Evolutionary conservation across 2,797 vertebrate species (phyloP).

Genomic region (Ctenosaura bakeri): DNA sequence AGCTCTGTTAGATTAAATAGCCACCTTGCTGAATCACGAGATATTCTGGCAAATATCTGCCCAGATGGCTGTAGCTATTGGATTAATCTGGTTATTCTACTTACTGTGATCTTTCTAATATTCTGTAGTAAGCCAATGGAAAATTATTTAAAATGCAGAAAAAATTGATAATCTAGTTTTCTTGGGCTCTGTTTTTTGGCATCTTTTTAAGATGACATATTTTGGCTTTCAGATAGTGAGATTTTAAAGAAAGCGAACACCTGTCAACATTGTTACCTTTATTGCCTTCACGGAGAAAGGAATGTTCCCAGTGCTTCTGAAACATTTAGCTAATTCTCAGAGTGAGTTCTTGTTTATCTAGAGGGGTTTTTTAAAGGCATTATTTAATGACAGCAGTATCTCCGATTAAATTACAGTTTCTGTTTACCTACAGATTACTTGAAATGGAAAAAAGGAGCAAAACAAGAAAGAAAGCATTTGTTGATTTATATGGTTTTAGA

Average conservation of each 20-base stretch:
- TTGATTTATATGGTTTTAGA: neutral
- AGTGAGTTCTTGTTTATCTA: neutral
- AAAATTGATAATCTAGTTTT: too few relatives aligned
- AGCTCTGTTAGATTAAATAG: neutral
- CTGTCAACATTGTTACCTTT: slow-evolving; percentile 15
- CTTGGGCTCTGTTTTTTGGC: too few relatives aligned
- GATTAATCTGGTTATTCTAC: neutral
- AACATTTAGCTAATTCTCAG: slow-evolving; percentile 6
- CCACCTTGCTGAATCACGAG: neutral
- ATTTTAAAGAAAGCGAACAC: slow-evolving; percentile 12
- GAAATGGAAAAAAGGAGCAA: slow-evolving; percentile 21
- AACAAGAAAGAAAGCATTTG: neutral
- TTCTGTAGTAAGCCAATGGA: neutral
- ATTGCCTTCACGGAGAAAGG: slow-evolving; percentile 32
- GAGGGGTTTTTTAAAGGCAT: neutral
- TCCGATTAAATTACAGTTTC: slow-evolving; percentile 28
- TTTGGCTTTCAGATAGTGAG: neutral
- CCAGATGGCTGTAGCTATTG: neutral
- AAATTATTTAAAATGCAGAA: too few relatives aligned
- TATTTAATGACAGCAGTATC: too few relatives aligned
- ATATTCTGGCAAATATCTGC: neutral
- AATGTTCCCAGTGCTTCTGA: slow-evolving; percentile 9
- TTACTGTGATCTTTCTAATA: neutral
- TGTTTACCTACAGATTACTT: slow-evolving; percentile 26
- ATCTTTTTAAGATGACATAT: too few relatives aligned